Conservation (phyloP, 1,140 invertebrate species). For the Triops longicaudatus region DNA sequence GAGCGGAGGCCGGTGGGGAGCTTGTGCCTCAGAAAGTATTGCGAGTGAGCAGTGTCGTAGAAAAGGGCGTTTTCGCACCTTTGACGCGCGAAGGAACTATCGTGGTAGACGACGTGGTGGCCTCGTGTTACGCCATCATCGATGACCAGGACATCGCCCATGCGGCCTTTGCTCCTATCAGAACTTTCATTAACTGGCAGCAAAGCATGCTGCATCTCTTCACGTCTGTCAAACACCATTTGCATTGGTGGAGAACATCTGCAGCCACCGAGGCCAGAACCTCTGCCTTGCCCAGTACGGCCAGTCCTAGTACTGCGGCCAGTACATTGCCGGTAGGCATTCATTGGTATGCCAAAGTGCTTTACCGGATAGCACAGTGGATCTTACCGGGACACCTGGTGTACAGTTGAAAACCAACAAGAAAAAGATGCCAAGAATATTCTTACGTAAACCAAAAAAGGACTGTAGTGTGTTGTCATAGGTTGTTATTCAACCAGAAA, state of each 20-base stretch:
- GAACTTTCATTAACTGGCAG: conserved; percentile 46
- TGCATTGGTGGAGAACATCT: conserved; percentile 26
- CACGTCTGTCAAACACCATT: conserved; percentile 30
- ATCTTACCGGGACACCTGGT: conserved; percentile 50
- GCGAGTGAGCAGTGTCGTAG: conserved; percentile 46
- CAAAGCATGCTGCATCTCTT: conserved; percentile 31
- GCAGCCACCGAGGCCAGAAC: conserved; percentile 33
- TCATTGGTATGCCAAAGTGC: conserved; percentile 74
- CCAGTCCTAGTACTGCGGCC: background rate
- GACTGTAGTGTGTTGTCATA: background rate
- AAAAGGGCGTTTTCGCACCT: conserved; percentile 76
- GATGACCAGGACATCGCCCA: conserved; percentile 77
- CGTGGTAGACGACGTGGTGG: conserved; percentile 79
- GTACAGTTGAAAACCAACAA: conserved; percentile 31
- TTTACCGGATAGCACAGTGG: conserved; percentile 61
- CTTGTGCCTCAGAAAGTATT: conserved; percentile 43
- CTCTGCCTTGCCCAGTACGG: conserved; percentile 31
- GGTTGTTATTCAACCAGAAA: background rate
- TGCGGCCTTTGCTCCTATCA: conserved; percentile 66
- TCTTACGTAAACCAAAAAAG: background rate
- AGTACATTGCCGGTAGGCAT: conserved; percentile 47
- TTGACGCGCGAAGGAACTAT: conserved; percentile 78
- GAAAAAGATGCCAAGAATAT: background rate
- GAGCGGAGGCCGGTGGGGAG: conserved; percentile 42
- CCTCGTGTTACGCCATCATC: conserved; percentile 89